Percentiles rank a stretch among this genome's conserved stretches.
phyloP scores from a whole-genome alignment of 2,888 invertebrate genomes.

The Drosophila ustulata region DNA sequence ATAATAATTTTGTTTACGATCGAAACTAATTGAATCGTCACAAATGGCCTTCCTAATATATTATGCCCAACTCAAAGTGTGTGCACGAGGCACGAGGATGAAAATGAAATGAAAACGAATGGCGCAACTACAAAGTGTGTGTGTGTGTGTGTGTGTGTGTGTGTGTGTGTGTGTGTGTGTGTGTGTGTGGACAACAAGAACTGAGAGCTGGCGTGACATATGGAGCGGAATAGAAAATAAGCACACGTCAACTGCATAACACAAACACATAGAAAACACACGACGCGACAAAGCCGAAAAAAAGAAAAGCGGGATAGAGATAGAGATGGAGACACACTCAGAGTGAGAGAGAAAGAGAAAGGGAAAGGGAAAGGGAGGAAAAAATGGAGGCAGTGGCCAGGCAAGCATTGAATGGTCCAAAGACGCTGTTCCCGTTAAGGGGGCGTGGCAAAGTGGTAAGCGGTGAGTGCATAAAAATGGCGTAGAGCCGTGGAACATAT shows the following conservation, averaged over 20 bases:
- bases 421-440: slow-evolving; percentile 1
- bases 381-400: slow-evolving; percentile 1
- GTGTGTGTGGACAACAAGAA: slow-evolving; percentile 30
- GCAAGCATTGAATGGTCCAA: slow-evolving; percentile 22
- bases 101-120: slow-evolving; percentile 47
- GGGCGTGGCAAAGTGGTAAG: slow-evolving; percentile 42
- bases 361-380: not conserved
- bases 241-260: slow-evolving; percentile 79
- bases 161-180: slow-evolving; percentile 22
- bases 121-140: slow-evolving; percentile 54
- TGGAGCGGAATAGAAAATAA: slow-evolving; percentile 80
- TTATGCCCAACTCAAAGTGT: slow-evolving; percentile 12
- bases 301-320: slow-evolving; percentile 4
- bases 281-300: slow-evolving; percentile 63
- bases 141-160: not conserved
- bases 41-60: not conserved
- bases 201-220: slow-evolving; percentile 69
- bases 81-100: slow-evolving; percentile 32
- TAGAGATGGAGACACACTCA: not conserved
- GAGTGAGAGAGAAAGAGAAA: not conserved
- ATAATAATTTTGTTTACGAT: not conserved
- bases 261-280: slow-evolving; percentile 71
- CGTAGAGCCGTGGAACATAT: slow-evolving; percentile 70
- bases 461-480: slow-evolving; percentile 67
- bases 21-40: not conserved